A percentile compares a stretch with the other conserved stretches of the same genome.
phyloP scores from a whole-genome alignment of 2,113 vertebrate genomes.

The Gadus chalcogrammus region DNA sequence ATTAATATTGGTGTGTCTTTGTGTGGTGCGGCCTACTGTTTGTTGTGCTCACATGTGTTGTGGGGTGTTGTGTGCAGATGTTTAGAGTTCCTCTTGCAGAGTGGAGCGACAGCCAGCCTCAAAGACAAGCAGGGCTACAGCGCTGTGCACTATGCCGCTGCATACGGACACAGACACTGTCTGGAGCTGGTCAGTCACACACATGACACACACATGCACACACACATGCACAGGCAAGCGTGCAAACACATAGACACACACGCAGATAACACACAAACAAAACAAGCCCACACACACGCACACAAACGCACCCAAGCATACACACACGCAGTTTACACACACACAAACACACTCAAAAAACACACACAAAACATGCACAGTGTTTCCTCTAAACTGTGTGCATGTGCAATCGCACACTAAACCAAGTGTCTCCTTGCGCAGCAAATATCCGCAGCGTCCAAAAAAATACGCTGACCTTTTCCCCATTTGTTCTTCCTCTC shows the following conservation, averaged over 20 bases:
- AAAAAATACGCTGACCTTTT: no score
- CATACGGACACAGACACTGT: constrained; percentile 92
- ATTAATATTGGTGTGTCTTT: constrained; percentile 4
- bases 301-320: not conserved
- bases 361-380: no score
- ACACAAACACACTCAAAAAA: no score
- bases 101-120: constrained; percentile 83
- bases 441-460: no score
- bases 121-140: constrained; percentile 93
- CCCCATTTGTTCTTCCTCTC: no score
- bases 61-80: constrained; percentile 72
- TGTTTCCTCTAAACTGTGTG: not conserved
- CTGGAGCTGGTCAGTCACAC: constrained; percentile 83
- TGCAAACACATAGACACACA: not conserved
- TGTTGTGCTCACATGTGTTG: not conserved
- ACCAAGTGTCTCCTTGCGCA: no score
- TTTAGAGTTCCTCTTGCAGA: constrained; percentile 91
- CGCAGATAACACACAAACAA: no score
- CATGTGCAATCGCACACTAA: not conserved
- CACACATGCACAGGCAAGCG: not conserved
- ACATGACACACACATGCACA: not conserved
- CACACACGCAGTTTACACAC: no score
- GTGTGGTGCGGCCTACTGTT: not conserved
- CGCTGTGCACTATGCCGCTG: constrained; percentile 92
- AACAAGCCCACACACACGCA: not conserved